Evolutionary conservation across 2,113 vertebrate species (phyloP).

Genomic region (Hypomesus transpacificus): DNA sequence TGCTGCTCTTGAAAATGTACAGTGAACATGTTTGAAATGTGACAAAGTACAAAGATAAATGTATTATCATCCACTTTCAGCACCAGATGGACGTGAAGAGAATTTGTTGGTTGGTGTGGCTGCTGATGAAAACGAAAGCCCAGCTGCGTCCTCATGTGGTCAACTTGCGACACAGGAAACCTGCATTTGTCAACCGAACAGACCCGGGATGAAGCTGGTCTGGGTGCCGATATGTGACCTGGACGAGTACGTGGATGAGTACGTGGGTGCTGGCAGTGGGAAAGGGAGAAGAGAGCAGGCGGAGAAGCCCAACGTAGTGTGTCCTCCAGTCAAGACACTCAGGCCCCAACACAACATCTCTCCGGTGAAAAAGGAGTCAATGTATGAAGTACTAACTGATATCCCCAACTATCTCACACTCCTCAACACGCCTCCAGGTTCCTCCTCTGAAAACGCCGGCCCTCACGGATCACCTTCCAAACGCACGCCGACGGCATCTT

Average conservation of each 20-base stretch:
- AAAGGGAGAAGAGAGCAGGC: background rate
- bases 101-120: background rate
- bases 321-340: background rate
- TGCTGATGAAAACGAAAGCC: background rate
- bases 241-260: background rate
- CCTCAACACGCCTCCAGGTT: too few species aligned
- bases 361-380: too few species aligned
- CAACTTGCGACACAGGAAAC: constrained; percentile 59
- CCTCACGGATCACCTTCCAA: too few species aligned
- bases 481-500: too few species aligned
- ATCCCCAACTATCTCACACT: too few species aligned
- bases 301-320: background rate
- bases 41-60: too few species aligned
- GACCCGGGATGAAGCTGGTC: constrained; percentile 69
- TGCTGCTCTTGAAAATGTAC: too few species aligned
- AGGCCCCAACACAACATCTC: too few species aligned
- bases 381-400: too few species aligned
- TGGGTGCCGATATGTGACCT: constrained; percentile 61
- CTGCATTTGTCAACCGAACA: constrained; percentile 67
- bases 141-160: background rate
- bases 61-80: constrained; percentile 20
- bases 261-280: background rate
- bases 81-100: constrained; percentile 49
- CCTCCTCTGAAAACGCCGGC: too few species aligned
- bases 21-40: too few species aligned